Evolutionary conservation across 2,797 vertebrate genomes (phyloP).

Genomic region (Buceros bicornis): DNA sequence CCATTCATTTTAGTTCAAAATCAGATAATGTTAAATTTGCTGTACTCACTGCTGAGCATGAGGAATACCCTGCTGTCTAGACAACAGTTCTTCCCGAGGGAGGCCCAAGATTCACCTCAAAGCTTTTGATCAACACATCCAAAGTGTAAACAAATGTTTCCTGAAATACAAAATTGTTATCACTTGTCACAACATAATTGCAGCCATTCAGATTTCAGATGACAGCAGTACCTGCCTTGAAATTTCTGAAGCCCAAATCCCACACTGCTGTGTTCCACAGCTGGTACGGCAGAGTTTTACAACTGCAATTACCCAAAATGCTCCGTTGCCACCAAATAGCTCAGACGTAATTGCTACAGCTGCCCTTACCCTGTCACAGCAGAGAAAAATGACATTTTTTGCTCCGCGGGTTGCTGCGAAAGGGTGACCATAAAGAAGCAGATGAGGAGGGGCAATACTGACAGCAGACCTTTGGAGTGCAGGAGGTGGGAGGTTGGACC

Average conservation of each 20-base stretch:
- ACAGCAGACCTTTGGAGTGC: not conserved
- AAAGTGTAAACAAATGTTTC: constrained; percentile 15
- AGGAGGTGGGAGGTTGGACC: not conserved
- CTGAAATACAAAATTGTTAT: constrained; percentile 15
- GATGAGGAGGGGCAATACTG: not conserved
- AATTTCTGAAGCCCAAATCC: not conserved
- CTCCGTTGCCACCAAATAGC: not conserved
- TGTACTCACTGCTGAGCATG: not conserved
- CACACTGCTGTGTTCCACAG: not conserved
- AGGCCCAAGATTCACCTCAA: not conserved
- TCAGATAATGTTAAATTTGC: not conserved
- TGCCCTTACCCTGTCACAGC: not conserved
- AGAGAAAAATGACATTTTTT: not conserved
- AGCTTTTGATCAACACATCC: constrained; percentile 35
- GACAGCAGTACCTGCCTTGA: not conserved
- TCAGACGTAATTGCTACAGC: not conserved
- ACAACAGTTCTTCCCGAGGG: constrained; percentile 2
- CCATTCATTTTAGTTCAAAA: constrained; percentile 71
- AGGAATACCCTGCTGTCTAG: constrained; percentile 14
- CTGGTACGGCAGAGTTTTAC: not conserved
- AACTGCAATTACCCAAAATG: not conserved
- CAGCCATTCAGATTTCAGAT: constrained; percentile 4
- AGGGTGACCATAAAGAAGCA: not conserved
- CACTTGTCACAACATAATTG: constrained; percentile 7
- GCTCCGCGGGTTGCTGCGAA: not conserved